Base-by-base conservation (phyloP, 2,113 vertebrate genomes). In the Serilophus lunatus region DNA sequence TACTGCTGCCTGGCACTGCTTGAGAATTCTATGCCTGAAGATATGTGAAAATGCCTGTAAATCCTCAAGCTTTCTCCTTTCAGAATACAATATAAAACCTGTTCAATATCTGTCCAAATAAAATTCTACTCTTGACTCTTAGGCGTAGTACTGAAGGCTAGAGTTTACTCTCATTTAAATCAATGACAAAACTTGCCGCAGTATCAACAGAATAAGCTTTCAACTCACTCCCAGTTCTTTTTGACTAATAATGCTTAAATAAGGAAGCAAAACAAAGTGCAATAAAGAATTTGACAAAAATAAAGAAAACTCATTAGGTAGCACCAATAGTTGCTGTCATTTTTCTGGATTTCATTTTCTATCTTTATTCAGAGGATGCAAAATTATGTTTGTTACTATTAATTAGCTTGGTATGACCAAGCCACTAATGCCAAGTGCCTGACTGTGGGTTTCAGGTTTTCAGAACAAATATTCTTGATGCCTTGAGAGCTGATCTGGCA, bases 401-500 rank as follows among this genome's bases (percentile, higher is more conserved):
- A 97, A 98, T 97, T 96, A 95, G 97, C 91, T 95, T 10, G 38
- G 29, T 93, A 89, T 91, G 93, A 96, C 94, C 91, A 18, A 85
- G 94, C 64, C 22, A 63, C 96, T 97, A 92, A 94, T 40, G 90
- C 95, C 96, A 88, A 96, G 82, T 84, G 84, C 81, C 76, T 93
- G 92, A 86, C 68, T 86, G 88, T 79, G 90, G 72, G 66, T 80
- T 92, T 78, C 49, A 70, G 93, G 29, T n/a, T n/a, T n/a, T n/a
- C 74, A 96, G 94, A 98, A 98, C 96, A 96, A 92, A 10, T 77
- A 91, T 84, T 96, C 98, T 98, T 96, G 96, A 98, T 74, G 96
- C 90, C 96, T 95, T 91, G 91, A 96, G 97, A 94, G 81, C 75
- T 96, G 95, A 97, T 97, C 94, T 96, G 88, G 92, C 90, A 97